These are phyloP conservation scores for Tribolium freemani DNA, from an alignment of 2,888 invertebrate genomes.

Conservation along the genomic window DNA sequence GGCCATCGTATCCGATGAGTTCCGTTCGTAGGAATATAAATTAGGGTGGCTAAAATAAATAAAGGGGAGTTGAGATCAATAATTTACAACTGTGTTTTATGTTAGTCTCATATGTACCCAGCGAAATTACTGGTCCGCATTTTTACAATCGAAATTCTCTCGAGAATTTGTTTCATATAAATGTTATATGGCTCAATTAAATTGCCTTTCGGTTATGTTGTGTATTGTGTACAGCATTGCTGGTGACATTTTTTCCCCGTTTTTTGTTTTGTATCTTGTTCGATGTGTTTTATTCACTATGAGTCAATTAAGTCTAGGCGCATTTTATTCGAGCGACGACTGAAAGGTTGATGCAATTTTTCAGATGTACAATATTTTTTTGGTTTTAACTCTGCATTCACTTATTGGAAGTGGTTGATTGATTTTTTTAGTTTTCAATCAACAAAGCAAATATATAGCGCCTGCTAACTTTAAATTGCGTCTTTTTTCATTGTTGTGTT, in stretches of 20 bases:
- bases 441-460: conserved; percentile 30
- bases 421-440: conserved; percentile 39
- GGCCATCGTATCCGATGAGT: conserved; percentile 52
- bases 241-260: conserved; percentile 52
- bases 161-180: conserved; percentile 64
- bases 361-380: conserved; percentile 35
- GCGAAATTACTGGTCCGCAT: conserved; percentile 65
- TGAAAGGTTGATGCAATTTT: conserved; percentile 39
- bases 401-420: conserved; percentile 40
- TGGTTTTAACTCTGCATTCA: conserved; percentile 32
- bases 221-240: conserved; percentile 51
- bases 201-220: conserved; percentile 58
- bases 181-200: conserved; percentile 65
- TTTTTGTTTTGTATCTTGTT: conserved; percentile 43
- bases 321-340: conserved; percentile 45
- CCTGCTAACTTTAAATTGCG: background rate
- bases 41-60: conserved; percentile 68
- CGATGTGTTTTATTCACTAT: conserved; percentile 51
- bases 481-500: background rate
- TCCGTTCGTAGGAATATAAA: conserved; percentile 60
- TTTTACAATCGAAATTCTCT: conserved; percentile 65
- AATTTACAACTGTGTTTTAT: conserved; percentile 66
- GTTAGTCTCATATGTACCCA: conserved; percentile 63
- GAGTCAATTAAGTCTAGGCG: conserved; percentile 50
- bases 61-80: conserved; percentile 66